phyloP scores from a whole-genome alignment of 2,797 vertebrate genomes.

The Enteromius thamalakanensis region DNA sequence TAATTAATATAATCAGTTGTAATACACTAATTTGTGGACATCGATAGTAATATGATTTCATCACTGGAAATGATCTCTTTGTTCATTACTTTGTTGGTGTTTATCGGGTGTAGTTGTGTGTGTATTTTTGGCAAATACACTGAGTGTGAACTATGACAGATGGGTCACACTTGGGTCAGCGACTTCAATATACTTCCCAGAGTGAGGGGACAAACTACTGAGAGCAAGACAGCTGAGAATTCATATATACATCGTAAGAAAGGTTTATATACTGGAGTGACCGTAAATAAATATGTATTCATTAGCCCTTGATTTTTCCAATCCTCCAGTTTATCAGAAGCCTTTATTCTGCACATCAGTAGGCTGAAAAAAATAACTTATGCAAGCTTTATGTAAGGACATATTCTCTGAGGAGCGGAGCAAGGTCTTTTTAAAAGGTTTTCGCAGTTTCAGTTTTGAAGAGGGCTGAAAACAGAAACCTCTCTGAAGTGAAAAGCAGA shows the following conservation, averaged over 20 bases:
- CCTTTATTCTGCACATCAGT: conserved; percentile 23
- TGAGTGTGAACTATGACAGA: background rate
- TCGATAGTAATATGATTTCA: background rate
- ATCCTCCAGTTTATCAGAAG: conserved; percentile 11
- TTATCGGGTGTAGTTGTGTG: background rate
- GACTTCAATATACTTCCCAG: conserved; percentile 3
- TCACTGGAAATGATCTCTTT: background rate
- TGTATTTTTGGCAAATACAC: background rate
- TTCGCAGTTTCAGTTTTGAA: conserved; percentile 24
- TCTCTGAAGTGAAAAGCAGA: conserved; percentile 20
- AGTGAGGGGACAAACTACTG: background rate
- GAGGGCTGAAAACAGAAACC: conserved; percentile 21
- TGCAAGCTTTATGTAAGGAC: conserved; percentile 53
- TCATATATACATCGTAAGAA: background rate
- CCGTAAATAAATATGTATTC: background rate
- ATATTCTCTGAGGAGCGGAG: conserved; percentile 2
- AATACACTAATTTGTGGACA: background rate
- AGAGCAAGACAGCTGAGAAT: conserved; percentile 25
- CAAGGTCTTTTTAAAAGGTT: conserved; percentile 6
- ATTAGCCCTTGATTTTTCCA: conserved; percentile 13
- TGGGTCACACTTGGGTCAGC: conserved; percentile 2
- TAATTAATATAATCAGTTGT: background rate
- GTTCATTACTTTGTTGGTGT: background rate
- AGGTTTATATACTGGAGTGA: background rate
- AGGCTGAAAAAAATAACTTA: conserved; percentile 43